Conservation (phyloP, 1,140 invertebrate genomes). For the Coptotermes formosanus region DNA sequence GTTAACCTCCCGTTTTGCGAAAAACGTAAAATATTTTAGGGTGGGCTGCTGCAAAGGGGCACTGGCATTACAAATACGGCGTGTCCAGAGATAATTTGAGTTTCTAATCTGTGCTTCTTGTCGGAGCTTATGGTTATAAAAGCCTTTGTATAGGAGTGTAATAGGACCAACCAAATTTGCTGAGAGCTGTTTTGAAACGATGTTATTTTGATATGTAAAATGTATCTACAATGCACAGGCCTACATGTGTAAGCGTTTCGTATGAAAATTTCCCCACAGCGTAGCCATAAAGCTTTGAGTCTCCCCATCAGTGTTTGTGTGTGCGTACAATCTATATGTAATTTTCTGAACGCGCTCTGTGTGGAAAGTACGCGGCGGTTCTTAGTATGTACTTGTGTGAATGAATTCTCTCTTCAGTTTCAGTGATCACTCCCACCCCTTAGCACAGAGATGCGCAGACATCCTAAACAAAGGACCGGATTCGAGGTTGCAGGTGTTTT, state of each 20-base stretch:
- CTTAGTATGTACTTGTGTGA: neutral
- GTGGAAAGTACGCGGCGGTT: no score
- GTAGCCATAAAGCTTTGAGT: neutral
- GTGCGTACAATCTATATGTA: neutral
- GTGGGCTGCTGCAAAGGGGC: neutral
- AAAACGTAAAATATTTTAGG: neutral
- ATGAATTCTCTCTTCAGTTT: neutral
- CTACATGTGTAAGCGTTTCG: neutral
- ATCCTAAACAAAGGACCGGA: no score
- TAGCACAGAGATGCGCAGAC: no score
- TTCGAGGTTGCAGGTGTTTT: no score
- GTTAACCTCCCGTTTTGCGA: neutral
- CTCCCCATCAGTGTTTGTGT: neutral
- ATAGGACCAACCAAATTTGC: neutral
- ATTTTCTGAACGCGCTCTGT: neutral
- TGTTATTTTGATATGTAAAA: neutral
- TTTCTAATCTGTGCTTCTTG: neutral
- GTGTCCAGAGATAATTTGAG: neutral
- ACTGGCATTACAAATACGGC: neutral
- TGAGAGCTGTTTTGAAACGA: neutral
- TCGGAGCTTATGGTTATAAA: neutral
- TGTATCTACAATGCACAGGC: neutral
- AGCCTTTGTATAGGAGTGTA: neutral
- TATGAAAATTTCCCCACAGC: neutral
- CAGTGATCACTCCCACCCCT: no score